Base-by-base conservation (phyloP, 1,140 invertebrate genomes). In the Oryctes rhinoceros region DNA sequence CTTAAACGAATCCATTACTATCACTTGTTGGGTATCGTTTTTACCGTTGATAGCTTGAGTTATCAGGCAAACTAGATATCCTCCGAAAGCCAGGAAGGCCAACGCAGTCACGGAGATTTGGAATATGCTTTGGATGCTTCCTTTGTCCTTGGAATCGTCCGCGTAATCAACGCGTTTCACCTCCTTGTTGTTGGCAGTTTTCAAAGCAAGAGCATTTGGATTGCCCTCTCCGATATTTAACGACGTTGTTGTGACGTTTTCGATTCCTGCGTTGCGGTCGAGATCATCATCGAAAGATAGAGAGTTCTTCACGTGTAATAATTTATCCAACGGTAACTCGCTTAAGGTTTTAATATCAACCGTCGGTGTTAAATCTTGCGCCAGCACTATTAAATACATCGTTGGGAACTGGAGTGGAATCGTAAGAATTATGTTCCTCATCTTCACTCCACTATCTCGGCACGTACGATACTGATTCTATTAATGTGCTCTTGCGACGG, bases 41-140 rank as follows among this genome's bases (percentile, higher is more conserved):
- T 89, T 87, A 87, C 89, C 89, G 83, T 91, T 93, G 7, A 94
- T 90, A 0, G 93, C 92, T 80, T 92, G 91, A 4, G 94, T 92
- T 49, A 95, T 91, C 1, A 95, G 87, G 83, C 93, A 93, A 0
- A 95, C 85, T 11, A 95, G 86, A 85, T 95, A 95, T 7, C 94
- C 94, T 10, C 94, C 94, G 82, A 95, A 95, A 0, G 94, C 94
- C 3, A 95, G 85, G 86, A 95, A 95, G 0, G 94, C 92, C 15
- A 95, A 86, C 0, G 93, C 91, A 0, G 94, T 94, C 4, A 95
- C 89, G 0, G 93, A 92, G 24, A 93, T 88, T 74, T 94, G 91
- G 83, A 95, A 94, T 82, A 93, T 90, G 84, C 91, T 93, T 76
- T 91, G 93, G 80, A 93, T 83, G 83, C 89, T 86, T 84, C 88